Evolutionary conservation across 2,888 invertebrate species (phyloP), one percentile per base, ranked within the genome.

Genomic region (Oligia latruncula): DNA sequence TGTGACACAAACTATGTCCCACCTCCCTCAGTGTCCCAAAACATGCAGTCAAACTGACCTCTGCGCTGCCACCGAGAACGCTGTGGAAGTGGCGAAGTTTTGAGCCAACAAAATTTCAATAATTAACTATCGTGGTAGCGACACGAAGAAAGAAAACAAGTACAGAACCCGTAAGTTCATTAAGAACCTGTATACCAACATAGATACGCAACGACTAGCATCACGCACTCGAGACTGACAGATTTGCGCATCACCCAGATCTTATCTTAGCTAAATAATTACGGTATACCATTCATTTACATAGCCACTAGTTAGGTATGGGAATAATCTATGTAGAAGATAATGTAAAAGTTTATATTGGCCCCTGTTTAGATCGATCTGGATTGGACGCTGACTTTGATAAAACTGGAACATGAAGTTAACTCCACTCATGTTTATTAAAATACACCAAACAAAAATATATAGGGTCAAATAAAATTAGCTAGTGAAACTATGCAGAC

Each of bases 221-320:
- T 62, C 71, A 80, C 87, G 72, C 77, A 79, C 74, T 71, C 74
- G 71, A 82, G 84, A 85, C 82, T 62, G 76, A 71, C n/a, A 76
- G 84, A 77, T 85, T 58, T 70, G 74, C 78, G 68, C 85, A 71
- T 74, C 85, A 71, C 29, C 20, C 43, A 72, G 86, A 86, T 86
- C 60, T 75, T 82, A 87, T 88, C 82, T 49, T 11, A 49, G 29
- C 17, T 85, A 86, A 65, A 23, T 65, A 40, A 86, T 88, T 82
- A 82, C 77, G 40, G 70, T 71, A 67, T 75, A 84, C 64, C 40
- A 65, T 40, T 52, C 68, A 84, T 81, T 74, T 70, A 71, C 49
- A 72, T 78, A 68, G 40, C 52, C 17, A 65, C 13, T 40, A 20
- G 15, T 46, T 40, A 60, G 17, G 20, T 46, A 62, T 55, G 11